Percentiles rank a stretch among this genome's conserved stretches.
Evolutionary conservation across 2,797 vertebrate genomes (phyloP).

Genomic region (Acropternis orthonyx): DNA sequence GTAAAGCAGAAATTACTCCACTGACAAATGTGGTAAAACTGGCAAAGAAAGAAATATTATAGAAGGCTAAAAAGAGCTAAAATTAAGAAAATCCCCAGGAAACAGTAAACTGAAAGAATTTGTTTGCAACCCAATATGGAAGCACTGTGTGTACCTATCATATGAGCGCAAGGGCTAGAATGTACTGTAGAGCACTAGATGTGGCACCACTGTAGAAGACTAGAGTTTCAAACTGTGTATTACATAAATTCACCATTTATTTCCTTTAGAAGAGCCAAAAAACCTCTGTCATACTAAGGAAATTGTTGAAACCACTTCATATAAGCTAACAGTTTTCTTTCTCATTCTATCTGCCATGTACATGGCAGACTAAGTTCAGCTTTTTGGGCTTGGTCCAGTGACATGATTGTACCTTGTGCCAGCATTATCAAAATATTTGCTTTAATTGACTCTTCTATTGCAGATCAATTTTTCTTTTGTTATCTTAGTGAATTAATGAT

Average conservation of each 20-base stretch:
- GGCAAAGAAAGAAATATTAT: neutral
- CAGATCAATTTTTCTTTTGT: neutral
- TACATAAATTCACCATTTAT: neutral
- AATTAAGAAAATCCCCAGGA: neutral
- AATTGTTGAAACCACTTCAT: neutral
- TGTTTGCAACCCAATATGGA: neutral
- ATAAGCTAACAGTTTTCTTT: neutral
- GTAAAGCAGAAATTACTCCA: neutral
- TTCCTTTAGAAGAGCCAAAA: neutral
- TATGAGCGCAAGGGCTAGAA: fast-evolving
- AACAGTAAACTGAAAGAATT: neutral
- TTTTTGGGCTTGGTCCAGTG: neutral
- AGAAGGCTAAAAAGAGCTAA: neutral
- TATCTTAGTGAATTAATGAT: neutral
- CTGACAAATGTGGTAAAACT: neutral
- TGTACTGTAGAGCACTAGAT: neutral
- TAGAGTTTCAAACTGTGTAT: neutral
- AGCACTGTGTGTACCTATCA: neutral
- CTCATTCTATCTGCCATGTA: neutral
- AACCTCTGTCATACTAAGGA: neutral
- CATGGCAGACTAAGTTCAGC: neutral
- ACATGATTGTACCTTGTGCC: neutral
- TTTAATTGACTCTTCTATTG: neutral
- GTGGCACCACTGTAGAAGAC: neutral
- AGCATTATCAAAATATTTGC: neutral